Percentiles rank a stretch among this genome's conserved stretches.
phyloP scores from a whole-genome alignment of 2,797 vertebrate species.

The Pseudocheirus occidentalis region DNA sequence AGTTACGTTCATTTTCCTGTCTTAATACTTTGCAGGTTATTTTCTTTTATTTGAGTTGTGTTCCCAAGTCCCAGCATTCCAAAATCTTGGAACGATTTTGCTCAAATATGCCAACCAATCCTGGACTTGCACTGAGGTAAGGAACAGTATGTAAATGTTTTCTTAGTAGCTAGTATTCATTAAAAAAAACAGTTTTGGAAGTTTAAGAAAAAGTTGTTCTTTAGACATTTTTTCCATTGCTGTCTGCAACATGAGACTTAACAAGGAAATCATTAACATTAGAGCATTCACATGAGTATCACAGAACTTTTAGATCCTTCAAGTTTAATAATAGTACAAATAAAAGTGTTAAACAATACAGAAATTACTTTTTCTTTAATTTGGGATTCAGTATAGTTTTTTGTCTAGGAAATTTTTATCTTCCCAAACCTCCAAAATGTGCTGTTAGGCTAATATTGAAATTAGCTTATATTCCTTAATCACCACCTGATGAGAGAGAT shows the following conservation, averaged over 20 bases:
- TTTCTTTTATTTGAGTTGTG: constrained; percentile 92
- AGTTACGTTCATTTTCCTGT: constrained; percentile 54
- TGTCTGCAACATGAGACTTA: constrained; percentile 41
- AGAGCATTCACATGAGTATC: constrained; percentile 26
- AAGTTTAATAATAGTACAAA: constrained; percentile 17
- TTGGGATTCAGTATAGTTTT: not conserved
- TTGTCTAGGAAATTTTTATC: not conserved
- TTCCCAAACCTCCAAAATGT: not conserved
- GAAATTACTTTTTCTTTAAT: not conserved
- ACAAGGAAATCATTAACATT: constrained; percentile 4
- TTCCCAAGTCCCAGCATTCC: constrained; percentile 92
- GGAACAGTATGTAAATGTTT: constrained; percentile 61
- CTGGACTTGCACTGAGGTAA: constrained; percentile 94
- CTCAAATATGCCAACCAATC: constrained; percentile 93
- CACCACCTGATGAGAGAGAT: not conserved
- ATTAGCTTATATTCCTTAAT: constrained; percentile 23
- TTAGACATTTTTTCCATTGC: constrained; percentile 29
- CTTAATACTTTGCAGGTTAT: constrained; percentile 89
- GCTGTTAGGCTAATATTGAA: not conserved
- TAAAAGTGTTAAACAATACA: not conserved
- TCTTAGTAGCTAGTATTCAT: constrained; percentile 44
- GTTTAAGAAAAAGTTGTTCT: constrained; percentile 37
- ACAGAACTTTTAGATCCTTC: constrained; percentile 42
- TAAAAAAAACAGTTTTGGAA: constrained; percentile 54
- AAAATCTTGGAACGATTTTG: constrained; percentile 93